Percentiles rank a stretch among this genome's conserved stretches.
Evolutionary conservation across 2,888 invertebrate genomes (phyloP).

Genomic region (Drosophila testacea): DNA sequence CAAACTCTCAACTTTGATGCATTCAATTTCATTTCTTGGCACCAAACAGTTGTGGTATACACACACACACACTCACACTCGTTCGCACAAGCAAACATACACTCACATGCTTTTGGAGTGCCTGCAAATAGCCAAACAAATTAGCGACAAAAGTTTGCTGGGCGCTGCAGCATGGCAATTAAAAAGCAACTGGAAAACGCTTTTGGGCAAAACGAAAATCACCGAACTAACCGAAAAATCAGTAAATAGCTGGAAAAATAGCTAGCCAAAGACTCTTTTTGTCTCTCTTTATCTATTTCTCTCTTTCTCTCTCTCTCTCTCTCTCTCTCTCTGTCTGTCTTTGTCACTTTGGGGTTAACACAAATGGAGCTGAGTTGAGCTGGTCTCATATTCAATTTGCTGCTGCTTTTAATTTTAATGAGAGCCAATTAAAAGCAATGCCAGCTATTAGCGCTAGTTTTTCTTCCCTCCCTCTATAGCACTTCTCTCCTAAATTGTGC

Average conservation of each 20-base stretch:
- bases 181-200: conserved; percentile 55
- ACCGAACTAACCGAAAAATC: conserved; percentile 23
- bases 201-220: conserved; percentile 31
- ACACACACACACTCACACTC: conserved; percentile 9
- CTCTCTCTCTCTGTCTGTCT: neutral
- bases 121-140: conserved; percentile 71
- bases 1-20: conserved; percentile 55
- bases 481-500: conserved; percentile 39
- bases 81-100: neutral
- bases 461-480: neutral
- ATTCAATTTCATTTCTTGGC: conserved; percentile 65
- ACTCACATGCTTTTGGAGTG: conserved; percentile 1
- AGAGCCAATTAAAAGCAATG: conserved; percentile 76
- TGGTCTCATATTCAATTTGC: conserved; percentile 74
- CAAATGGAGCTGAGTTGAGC: conserved; percentile 12
- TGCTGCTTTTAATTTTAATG: conserved; percentile 80
- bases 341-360: conserved; percentile 3
- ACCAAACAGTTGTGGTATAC: conserved; percentile 45
- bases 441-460: conserved; percentile 48
- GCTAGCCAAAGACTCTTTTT: neutral
- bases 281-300: neutral
- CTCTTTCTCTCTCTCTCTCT: neutral
- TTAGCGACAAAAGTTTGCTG: conserved; percentile 71
- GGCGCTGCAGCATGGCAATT: conserved; percentile 55
- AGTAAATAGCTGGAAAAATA: conserved; percentile 8